Evolutionary conservation across 2,113 vertebrate species (phyloP).

Genomic region (Semnopithecus entellus): DNA sequence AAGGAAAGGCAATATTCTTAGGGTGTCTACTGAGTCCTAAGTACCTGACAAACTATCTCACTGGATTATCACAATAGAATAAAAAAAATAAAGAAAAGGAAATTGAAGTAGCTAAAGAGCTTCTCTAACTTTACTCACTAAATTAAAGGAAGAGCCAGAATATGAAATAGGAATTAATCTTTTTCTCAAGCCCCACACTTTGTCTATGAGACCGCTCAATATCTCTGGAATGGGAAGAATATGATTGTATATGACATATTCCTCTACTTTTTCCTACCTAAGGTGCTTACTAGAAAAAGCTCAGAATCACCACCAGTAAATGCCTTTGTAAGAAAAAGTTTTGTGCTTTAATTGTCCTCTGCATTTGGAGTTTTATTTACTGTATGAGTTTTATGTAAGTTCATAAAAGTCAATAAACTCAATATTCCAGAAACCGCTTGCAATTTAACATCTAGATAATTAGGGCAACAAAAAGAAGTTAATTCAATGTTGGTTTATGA

Average conservation of each 20-base stretch:
- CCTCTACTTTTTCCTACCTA: neutral
- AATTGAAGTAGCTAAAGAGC: neutral
- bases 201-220: neutral
- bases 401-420: conserved; percentile 70
- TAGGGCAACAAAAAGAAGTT: conserved; percentile 67
- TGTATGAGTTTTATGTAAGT: conserved; percentile 40
- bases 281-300: neutral
- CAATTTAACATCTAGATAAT: conserved; percentile 65
- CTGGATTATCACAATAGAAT: neutral
- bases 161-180: neutral
- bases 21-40: neutral
- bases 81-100: neutral
- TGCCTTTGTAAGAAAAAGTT: conserved; percentile 20
- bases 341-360: conserved; percentile 29
- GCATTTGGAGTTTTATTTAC: conserved; percentile 69
- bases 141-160: neutral
- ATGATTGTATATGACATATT: neutral
- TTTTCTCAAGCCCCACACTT: neutral
- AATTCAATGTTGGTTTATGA: conserved; percentile 58
- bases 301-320: conserved; percentile 29
- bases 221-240: neutral
- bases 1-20: neutral
- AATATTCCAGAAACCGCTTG: conserved; percentile 60
- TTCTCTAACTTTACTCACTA: neutral
- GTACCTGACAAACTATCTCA: neutral